Percentiles rank a stretch among this genome's conserved stretches.
Conservation (phyloP, 2,888 invertebrate genomes). For the Drosophila meridiana region DNA sequence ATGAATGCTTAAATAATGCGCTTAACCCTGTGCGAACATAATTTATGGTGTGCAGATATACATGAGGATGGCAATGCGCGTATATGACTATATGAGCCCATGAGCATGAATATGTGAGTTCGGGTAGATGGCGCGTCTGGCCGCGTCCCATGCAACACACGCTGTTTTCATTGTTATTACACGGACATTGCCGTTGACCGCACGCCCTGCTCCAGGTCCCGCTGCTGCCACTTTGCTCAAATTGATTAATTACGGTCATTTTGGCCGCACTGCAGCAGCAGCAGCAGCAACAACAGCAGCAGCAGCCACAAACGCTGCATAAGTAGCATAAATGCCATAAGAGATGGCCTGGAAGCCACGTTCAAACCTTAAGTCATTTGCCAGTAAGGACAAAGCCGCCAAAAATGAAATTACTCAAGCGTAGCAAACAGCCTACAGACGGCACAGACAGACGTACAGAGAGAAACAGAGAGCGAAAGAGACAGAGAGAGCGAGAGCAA, state of each 20-base stretch:
- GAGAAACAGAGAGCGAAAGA: not conserved
- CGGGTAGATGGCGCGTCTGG: constrained; percentile 2
- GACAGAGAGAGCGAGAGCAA: not conserved
- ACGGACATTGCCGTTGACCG: constrained; percentile 74
- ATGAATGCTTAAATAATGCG: constrained; percentile 82
- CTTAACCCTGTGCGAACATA: constrained; percentile 83
- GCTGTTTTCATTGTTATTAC: constrained; percentile 80
- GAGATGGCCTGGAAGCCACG: constrained; percentile 60
- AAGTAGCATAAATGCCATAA: constrained; percentile 77
- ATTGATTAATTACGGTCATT: constrained; percentile 82
- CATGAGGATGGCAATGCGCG: constrained; percentile 56
- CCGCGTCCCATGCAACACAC: constrained; percentile 53
- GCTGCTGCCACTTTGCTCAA: constrained; percentile 73
- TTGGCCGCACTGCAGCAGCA: constrained; percentile 40
- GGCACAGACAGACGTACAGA: constrained; percentile 10
- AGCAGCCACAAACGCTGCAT: constrained; percentile 54
- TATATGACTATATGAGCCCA: constrained; percentile 26
- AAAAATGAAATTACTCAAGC: constrained; percentile 77
- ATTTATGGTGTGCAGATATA: constrained; percentile 82
- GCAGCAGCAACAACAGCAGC: constrained; percentile 7
- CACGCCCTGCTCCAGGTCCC: constrained; percentile 40
- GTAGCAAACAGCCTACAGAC: constrained; percentile 54
- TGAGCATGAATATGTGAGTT: not conserved
- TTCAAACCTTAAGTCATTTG: constrained; percentile 67
- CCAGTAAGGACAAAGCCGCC: constrained; percentile 76